Evolutionary conservation across 1,140 invertebrate genomes (phyloP).

Genomic region (Ips nitidus): DNA sequence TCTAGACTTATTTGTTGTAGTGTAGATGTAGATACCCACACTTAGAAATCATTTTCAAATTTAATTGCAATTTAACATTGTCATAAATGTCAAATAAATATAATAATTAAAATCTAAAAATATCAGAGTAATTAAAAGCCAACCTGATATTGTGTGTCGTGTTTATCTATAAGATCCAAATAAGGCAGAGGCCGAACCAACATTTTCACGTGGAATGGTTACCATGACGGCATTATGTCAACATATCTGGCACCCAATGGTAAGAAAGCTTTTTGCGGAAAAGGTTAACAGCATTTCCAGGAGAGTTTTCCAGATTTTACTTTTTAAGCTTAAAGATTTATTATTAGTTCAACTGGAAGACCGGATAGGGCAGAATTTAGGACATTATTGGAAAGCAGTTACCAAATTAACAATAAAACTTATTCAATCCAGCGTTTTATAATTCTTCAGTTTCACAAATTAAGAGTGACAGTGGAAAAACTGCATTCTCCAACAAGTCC

Average conservation of each 20-base stretch:
- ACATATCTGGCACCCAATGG: constrained; percentile 13
- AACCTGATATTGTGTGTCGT: too few relatives aligned
- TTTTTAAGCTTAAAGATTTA: neutral
- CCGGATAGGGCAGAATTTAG: neutral
- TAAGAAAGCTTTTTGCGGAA: constrained; percentile 11
- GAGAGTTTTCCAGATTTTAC: constrained; percentile 18
- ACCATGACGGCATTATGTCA: constrained; percentile 7
- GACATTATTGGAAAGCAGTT: too few relatives aligned
- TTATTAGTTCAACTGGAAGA: neutral
- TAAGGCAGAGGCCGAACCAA: too few relatives aligned
- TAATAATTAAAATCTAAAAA: too few relatives aligned
- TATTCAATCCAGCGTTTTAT: neutral
- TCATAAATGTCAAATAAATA: too few relatives aligned
- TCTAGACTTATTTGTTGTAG: too few relatives aligned
- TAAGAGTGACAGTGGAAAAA: neutral
- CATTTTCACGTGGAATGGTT: neutral
- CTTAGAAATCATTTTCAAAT: too few relatives aligned
- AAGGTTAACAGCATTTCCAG: constrained; percentile 27
- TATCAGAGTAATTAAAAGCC: too few relatives aligned
- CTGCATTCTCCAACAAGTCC: neutral
- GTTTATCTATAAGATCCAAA: too few relatives aligned
- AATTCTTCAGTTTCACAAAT: neutral
- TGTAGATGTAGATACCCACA: too few relatives aligned
- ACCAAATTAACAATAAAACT: too few relatives aligned
- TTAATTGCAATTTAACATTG: too few relatives aligned